A percentile compares a stretch with the other conserved stretches of the same genome.
These are phyloP conservation scores for Bufo gargarizans DNA, from an alignment of 2,113 vertebrate species.

Conservation along the genomic window DNA sequence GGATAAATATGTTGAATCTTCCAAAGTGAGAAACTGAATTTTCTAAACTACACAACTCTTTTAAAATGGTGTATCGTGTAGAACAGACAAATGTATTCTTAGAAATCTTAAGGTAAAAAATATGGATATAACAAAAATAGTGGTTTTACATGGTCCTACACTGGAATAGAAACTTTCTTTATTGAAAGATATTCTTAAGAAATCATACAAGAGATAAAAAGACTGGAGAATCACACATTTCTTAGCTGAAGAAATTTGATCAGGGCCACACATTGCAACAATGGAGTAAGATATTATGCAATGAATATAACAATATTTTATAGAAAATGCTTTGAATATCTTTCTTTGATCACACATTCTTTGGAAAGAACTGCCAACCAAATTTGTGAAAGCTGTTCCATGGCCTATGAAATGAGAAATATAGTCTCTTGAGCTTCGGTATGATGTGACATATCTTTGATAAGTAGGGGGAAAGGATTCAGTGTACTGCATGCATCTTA, in stretches of 20 bases:
- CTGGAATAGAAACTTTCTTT: not conserved
- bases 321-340: constrained; percentile 50
- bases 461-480: constrained; percentile 53
- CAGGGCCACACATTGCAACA: constrained; percentile 33
- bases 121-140: not conserved
- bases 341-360: constrained; percentile 50
- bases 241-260: constrained; percentile 1
- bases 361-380: constrained; percentile 48
- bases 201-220: constrained; percentile 27
- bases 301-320: constrained; percentile 47
- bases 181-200: constrained; percentile 1
- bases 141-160: not conserved
- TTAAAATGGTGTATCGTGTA: not conserved
- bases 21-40: not conserved
- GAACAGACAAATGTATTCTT: not conserved
- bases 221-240: constrained; percentile 31
- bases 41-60: no score
- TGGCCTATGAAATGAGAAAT: constrained; percentile 58
- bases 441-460: constrained; percentile 56
- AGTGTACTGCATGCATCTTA: constrained; percentile 55
- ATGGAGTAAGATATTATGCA: constrained; percentile 40
- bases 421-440: constrained; percentile 53
- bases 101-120: not conserved
- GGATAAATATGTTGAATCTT: not conserved
- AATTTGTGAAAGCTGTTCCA: constrained; percentile 52